A percentile compares a stretch with the other conserved stretches of the same genome.
Evolutionary conservation across 2,888 invertebrate genomes (phyloP).

Genomic region (Diaphora mendica): DNA sequence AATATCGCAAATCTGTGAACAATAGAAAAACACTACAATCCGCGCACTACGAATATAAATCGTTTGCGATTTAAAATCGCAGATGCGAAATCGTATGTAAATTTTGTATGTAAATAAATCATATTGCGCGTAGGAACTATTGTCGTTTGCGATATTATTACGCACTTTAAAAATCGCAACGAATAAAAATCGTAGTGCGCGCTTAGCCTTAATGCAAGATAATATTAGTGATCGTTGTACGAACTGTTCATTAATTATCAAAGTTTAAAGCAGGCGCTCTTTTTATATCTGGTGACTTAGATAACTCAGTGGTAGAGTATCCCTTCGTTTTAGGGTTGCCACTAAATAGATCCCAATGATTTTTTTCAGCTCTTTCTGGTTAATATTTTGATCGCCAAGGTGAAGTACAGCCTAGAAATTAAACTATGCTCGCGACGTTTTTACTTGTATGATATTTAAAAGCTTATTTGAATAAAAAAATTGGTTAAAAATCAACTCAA

Average conservation of each 20-base stretch:
- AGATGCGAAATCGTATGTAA: too few species aligned
- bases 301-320: background rate
- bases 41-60: too few species aligned
- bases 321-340: background rate
- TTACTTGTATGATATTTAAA: background rate
- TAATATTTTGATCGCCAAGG: background rate
- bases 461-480: background rate
- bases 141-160: too few species aligned
- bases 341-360: background rate
- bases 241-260: background rate
- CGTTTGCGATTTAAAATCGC: too few species aligned
- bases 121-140: too few species aligned
- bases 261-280: background rate
- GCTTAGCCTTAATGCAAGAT: too few species aligned
- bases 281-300: background rate
- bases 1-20: too few species aligned
- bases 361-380: background rate
- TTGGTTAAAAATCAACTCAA: too few species aligned
- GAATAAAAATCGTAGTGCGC: too few species aligned
- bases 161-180: too few species aligned
- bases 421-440: background rate
- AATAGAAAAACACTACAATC: too few species aligned
- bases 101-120: too few species aligned
- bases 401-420: background rate
- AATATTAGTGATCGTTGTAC: background rate